Evolutionary conservation across 2,888 invertebrate species (phyloP).

Genomic region (Lamproptera curius): DNA sequence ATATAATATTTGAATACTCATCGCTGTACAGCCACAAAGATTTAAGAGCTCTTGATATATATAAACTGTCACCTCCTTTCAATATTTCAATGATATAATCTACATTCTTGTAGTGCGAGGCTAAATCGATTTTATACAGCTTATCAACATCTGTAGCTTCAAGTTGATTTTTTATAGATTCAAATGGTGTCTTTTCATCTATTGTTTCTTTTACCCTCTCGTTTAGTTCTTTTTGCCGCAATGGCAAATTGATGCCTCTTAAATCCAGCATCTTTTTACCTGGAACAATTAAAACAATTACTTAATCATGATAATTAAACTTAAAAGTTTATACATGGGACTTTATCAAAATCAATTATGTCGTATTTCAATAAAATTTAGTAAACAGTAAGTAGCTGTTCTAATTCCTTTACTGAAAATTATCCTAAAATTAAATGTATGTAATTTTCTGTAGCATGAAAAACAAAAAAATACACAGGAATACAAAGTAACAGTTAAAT

Average conservation of each 20-base stretch:
- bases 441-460: too few relatives aligned
- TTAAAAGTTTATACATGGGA: too few relatives aligned
- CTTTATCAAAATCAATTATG: too few relatives aligned
- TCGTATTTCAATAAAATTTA: too few relatives aligned
- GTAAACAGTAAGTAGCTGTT: too few relatives aligned
- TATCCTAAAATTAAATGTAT: too few relatives aligned
- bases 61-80: conserved; percentile 48
- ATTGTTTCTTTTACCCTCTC: conserved; percentile 23
- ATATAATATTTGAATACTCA: conserved; percentile 38
- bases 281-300: background rate
- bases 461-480: too few relatives aligned
- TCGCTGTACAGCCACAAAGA: conserved; percentile 45
- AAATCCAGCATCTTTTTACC: conserved; percentile 24
- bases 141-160: conserved; percentile 41
- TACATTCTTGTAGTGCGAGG: conserved; percentile 44
- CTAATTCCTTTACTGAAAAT: too few relatives aligned
- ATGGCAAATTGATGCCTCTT: conserved; percentile 28
- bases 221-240: conserved; percentile 29
- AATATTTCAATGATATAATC: conserved; percentile 47
- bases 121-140: conserved; percentile 54
- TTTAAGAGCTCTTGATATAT: conserved; percentile 49
- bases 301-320: background rate
- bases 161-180: conserved; percentile 30
- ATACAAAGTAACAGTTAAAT: too few relatives aligned
- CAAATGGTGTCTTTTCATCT: conserved; percentile 15